These are phyloP conservation scores for Crocidura indochinensis DNA, from an alignment of 2,797 vertebrate genomes.

Conservation along the genomic window DNA sequence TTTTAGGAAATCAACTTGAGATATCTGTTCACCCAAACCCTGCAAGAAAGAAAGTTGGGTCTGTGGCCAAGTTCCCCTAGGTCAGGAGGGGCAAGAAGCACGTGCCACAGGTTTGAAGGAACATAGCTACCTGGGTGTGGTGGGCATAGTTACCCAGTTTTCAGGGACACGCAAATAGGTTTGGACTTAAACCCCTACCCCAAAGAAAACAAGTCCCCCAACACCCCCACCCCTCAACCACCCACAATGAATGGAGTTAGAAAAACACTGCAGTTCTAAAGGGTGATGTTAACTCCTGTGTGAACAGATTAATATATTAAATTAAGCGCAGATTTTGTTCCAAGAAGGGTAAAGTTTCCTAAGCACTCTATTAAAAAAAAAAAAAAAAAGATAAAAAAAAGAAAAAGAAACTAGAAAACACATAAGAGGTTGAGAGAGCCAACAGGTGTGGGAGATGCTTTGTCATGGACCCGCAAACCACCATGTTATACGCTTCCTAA, in stretches of 20 bases:
- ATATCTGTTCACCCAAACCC: slow-evolving; percentile 26
- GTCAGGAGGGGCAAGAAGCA: slow-evolving; percentile 71
- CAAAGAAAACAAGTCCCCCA: background rate
- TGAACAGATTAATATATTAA: slow-evolving; percentile 91
- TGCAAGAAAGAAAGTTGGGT: slow-evolving; percentile 82
- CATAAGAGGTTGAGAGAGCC: too few relatives aligned
- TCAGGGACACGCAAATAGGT: slow-evolving; percentile 84
- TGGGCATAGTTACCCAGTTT: slow-evolving; percentile 84
- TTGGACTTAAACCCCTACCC: slow-evolving; percentile 35
- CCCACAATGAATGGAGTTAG: slow-evolving; percentile 63
- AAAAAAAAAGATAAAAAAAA: slow-evolving; percentile 28
- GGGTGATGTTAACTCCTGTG: slow-evolving; percentile 88
- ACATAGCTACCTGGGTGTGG: slow-evolving; percentile 75
- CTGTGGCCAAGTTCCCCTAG: slow-evolving; percentile 70
- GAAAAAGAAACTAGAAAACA: too few relatives aligned
- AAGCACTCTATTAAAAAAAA: slow-evolving; percentile 87
- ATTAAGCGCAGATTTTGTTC: slow-evolving; percentile 90
- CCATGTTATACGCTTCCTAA: slow-evolving; percentile 92
- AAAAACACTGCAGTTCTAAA: slow-evolving; percentile 89
- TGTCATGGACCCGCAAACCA: slow-evolving; percentile 90
- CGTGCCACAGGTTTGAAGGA: slow-evolving; percentile 77
- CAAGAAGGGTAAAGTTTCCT: slow-evolving; percentile 90
- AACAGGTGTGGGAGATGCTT: too few relatives aligned
- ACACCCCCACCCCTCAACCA: too few relatives aligned
- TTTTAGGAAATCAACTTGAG: too few relatives aligned